Conservation (phyloP, 2,888 invertebrate genomes). For the Aphodius granarius region DNA sequence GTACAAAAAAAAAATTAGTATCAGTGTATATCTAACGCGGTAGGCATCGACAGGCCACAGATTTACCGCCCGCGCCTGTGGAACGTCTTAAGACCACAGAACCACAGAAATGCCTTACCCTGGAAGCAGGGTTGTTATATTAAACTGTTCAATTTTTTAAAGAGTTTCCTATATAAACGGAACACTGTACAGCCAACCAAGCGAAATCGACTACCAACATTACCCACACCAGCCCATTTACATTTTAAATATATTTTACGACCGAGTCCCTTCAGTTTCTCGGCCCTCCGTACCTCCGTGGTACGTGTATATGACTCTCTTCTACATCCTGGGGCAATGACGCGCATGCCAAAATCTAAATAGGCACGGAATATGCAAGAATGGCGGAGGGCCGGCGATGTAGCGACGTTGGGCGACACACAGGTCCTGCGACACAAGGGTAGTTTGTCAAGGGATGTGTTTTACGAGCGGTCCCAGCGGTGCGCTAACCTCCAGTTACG, state of each 20-base stretch:
- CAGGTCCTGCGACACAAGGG: constrained; percentile 18
- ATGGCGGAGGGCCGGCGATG: constrained; percentile 9
- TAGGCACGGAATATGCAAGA: constrained; percentile 28
- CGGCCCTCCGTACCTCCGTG: constrained; percentile 2
- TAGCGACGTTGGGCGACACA: constrained; percentile 7
- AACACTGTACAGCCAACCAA: neutral
- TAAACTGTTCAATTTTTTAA: too few species aligned
- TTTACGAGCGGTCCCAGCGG: constrained; percentile 54
- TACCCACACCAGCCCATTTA: too few species aligned
- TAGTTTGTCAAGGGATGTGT: constrained; percentile 54
- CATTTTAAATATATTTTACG: neutral
- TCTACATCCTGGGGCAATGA: neutral
- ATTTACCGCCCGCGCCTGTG: too few species aligned
- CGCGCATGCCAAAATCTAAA: constrained; percentile 8
- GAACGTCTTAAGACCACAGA: too few species aligned
- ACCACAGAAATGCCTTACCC: too few species aligned
- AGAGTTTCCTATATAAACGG: neutral
- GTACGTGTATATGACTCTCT: neutral
- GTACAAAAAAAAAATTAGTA: too few species aligned
- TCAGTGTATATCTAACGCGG: too few species aligned
- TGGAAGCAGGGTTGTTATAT: too few species aligned
- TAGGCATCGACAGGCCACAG: too few species aligned
- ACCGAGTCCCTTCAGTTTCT: neutral
- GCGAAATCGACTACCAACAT: too few species aligned
- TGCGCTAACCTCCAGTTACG: constrained; percentile 54